Evolutionary conservation across 2,888 invertebrate species (phyloP), one percentile per base, ranked within the genome.

Genomic region (Netelia inedita): DNA sequence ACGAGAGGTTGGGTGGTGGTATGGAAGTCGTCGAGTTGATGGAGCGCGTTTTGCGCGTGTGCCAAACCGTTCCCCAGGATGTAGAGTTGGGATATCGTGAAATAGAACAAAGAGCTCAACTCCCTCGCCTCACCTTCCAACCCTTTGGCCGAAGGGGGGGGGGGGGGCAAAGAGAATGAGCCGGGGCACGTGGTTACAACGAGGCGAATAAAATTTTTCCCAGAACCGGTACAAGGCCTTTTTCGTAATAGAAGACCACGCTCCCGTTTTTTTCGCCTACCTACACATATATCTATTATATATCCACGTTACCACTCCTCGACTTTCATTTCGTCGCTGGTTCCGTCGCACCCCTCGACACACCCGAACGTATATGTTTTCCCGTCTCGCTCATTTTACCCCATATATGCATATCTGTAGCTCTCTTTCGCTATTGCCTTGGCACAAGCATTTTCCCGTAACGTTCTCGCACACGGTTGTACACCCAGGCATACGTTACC

Each of bases 41-140:
- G 41, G 19, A 68, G 46, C 65, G 46, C n/a, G 68, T 50, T 76
- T 83, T 59, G 53, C 76, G 83, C 74, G 78, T 63, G 63, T 78
- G 76, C 53, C 28, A 53, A 69, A 65, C 14, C 65, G 59, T 59
- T 57, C 63, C 16, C 57, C 19, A 8, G 28, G 28, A 41, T n/a
- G 19, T 6, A 14, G 23, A 55, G 2, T 10, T 16, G 68, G 35
- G 46, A 79, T 75, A 82, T 79, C 65, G 46, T 63, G 85, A 84
- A 89, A 88, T 86, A 88, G 89, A 91, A 91, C 92, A 92, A 92
- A 92, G 91, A 91, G 89, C 87, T 84, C 88, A 87, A 87, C 88
- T 88, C 89, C 89, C 89, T 53, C 53, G 23, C 19, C 82, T 65
- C 72, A 63, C 72, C 35, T 69, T 66, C 72, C 46, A 57, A 78